Percentiles rank a stretch among this genome's conserved stretches.
phyloP scores from a whole-genome alignment of 2,797 vertebrate genomes.

The Notolepis coatsorum region DNA sequence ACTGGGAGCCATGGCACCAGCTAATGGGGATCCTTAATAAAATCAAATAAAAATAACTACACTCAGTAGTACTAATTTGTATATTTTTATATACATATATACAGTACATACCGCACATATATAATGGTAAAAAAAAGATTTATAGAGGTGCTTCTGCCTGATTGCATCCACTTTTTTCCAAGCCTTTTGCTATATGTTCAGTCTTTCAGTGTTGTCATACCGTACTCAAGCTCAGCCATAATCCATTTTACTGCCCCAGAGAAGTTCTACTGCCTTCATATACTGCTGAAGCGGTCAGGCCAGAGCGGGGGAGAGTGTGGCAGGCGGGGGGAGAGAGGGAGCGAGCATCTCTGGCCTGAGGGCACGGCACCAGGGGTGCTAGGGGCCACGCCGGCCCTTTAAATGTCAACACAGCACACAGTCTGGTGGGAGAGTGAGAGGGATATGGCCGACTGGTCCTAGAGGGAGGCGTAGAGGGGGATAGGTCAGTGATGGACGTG shows the following conservation, averaged over 20 bases:
- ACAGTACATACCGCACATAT: too few species aligned
- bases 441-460: constrained; percentile 60
- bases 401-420: constrained; percentile 82
- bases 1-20: too few species aligned
- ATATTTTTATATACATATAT: too few species aligned
- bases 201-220: too few species aligned
- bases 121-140: too few species aligned
- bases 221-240: too few species aligned
- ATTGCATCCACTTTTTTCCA: too few species aligned
- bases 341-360: constrained; percentile 75
- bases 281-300: constrained; percentile 71
- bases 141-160: too few species aligned
- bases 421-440: constrained; percentile 39
- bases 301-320: constrained; percentile 50
- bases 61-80: too few species aligned
- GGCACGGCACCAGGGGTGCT: constrained; percentile 79
- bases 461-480: constrained; percentile 27
- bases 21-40: too few species aligned
- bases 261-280: constrained; percentile 63
- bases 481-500: background rate
- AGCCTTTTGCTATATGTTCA: too few species aligned
- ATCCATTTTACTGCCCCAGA: constrained; percentile 66
- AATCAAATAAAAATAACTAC: too few species aligned
- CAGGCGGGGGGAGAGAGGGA: constrained; percentile 35
- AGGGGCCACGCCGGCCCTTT: constrained; percentile 84